phyloP scores from a whole-genome alignment of 2,797 vertebrate species.

The Centropyge bicolor region DNA sequence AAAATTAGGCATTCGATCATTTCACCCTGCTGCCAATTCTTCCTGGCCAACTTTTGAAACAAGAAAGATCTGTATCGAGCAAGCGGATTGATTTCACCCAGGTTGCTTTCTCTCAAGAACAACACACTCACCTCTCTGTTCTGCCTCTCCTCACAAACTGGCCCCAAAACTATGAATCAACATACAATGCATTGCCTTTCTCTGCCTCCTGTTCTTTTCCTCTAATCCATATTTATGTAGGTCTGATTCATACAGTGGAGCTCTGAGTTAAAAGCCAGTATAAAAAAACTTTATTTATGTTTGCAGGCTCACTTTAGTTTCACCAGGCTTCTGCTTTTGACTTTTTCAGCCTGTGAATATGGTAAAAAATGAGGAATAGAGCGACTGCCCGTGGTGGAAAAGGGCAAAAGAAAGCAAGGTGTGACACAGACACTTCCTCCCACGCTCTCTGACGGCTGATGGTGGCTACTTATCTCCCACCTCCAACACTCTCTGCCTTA shows the following conservation, averaged over 20 bases:
- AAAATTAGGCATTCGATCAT: slow-evolving; percentile 30
- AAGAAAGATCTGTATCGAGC: slow-evolving; percentile 37
- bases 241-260: slow-evolving; percentile 1
- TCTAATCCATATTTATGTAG: slow-evolving; percentile 37
- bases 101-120: slow-evolving; percentile 22
- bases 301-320: slow-evolving; percentile 14
- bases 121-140: background rate
- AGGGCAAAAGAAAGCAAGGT: slow-evolving; percentile 22
- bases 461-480: slow-evolving; percentile 46
- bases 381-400: slow-evolving; percentile 8
- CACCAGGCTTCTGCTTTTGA: background rate
- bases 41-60: slow-evolving; percentile 38
- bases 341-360: slow-evolving; percentile 35
- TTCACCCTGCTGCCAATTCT: slow-evolving; percentile 26
- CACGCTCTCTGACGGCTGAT: slow-evolving; percentile 19
- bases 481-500: slow-evolving; percentile 40
- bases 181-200: slow-evolving; percentile 1
- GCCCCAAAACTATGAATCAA: slow-evolving; percentile 9
- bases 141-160: slow-evolving; percentile 15
- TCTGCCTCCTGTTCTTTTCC: background rate
- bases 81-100: slow-evolving; percentile 40
- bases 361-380: background rate
- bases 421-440: slow-evolving; percentile 43
- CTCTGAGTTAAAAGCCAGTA: background rate
- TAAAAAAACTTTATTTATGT: slow-evolving; percentile 12